These are phyloP conservation scores for Lota lota DNA, from an alignment of 2,113 vertebrate species.

Conservation along the genomic window DNA sequence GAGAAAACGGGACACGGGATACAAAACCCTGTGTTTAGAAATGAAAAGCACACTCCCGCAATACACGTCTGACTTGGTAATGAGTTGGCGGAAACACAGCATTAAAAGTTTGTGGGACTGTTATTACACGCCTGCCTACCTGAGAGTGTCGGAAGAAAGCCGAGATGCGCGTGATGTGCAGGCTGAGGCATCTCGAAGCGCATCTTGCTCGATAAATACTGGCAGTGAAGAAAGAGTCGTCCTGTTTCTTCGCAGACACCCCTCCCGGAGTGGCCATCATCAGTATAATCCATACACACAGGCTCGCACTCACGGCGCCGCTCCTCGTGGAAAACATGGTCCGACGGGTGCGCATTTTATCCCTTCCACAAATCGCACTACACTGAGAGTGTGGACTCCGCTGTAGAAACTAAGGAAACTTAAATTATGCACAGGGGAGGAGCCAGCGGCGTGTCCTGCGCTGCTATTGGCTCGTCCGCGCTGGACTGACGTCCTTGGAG, in stretches of 20 bases:
- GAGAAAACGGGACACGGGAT: too few species aligned
- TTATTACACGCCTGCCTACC: constrained; percentile 66
- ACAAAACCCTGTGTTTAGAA: too few species aligned
- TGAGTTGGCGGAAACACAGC: too few species aligned
- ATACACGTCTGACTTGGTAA: too few species aligned
- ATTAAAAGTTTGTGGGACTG: too few species aligned
- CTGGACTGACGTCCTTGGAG: constrained; percentile 53
- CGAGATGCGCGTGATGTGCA: constrained; percentile 95
- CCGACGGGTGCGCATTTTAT: constrained; percentile 47
- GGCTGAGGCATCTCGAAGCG: constrained; percentile 89
- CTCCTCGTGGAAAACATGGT: constrained; percentile 74
- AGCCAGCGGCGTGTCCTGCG: constrained; percentile 37
- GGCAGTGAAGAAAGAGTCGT: constrained; percentile 80
- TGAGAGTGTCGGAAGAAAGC: constrained; percentile 89
- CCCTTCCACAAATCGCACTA: constrained; percentile 59
- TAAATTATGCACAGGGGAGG: constrained; percentile 73
- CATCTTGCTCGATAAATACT: constrained; percentile 86
- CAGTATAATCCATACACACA: constrained; percentile 83
- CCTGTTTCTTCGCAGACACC: constrained; percentile 76
- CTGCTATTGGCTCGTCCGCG: constrained; percentile 54
- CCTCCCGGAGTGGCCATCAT: constrained; percentile 69
- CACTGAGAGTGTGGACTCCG: constrained; percentile 56
- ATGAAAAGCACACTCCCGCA: too few species aligned
- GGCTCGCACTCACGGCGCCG: constrained; percentile 61
- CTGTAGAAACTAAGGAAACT: constrained; percentile 77